phyloP scores from a whole-genome alignment of 2,113 vertebrate genomes.

The Butorides virescens region DNA sequence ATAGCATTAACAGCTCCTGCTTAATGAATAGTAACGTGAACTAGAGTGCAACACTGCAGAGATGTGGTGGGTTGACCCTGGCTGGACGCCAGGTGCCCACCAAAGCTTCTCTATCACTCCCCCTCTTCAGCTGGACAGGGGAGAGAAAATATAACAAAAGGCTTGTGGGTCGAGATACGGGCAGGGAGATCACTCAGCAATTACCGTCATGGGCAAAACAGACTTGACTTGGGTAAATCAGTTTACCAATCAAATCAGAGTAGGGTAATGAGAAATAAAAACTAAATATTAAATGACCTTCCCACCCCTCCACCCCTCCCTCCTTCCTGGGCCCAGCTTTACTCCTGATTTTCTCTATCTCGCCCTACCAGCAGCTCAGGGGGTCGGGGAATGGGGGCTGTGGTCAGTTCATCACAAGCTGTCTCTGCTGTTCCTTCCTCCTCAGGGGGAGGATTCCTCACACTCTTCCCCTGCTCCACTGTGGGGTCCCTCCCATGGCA shows the following conservation, averaged over 20 bases:
- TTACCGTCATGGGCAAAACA: neutral
- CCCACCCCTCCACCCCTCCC: neutral
- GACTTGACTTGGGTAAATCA: neutral
- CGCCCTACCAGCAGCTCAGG: rapidly evolving
- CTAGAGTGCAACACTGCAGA: neutral
- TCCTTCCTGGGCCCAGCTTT: neutral
- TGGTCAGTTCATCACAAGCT: neutral
- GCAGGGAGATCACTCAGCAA: neutral
- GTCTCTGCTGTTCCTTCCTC: neutral
- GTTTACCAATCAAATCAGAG: neutral
- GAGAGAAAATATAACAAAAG: neutral
- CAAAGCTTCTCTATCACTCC: neutral
- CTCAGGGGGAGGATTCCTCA: neutral
- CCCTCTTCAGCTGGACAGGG: neutral
- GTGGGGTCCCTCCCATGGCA: neutral
- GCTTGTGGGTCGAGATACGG: neutral
- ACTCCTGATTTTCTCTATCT: neutral
- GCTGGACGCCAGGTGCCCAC: neutral
- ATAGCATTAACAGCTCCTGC: neutral
- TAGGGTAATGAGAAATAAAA: neutral
- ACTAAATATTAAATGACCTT: neutral
- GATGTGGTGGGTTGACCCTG: neutral
- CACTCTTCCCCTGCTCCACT: neutral
- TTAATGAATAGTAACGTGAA: constrained; percentile 2
- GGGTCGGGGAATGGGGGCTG: neutral